Base-by-base conservation (phyloP, 2,797 vertebrate species). In the Malacoctenus gilli region DNA sequence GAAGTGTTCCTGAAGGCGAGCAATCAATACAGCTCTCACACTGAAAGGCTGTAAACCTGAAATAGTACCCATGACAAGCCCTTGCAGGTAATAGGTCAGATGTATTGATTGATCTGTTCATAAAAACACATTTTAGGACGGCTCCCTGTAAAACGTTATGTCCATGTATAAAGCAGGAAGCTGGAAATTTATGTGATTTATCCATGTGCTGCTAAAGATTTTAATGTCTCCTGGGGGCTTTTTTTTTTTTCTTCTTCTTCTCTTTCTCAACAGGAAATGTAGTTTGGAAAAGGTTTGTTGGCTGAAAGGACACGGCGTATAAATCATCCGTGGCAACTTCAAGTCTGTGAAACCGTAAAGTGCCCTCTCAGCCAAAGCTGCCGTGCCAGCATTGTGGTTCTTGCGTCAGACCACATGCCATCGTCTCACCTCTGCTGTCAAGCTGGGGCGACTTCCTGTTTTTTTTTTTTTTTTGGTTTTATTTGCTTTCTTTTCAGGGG, bases 41-140 rank as follows among this genome's bases (percentile, higher is more conserved):
- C 75, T 79, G 82, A 87, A 83, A 83, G 81, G 82, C 74, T 77
- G 79, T 87, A 86, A 88, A 88, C 72, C 82, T 87, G 85, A 87
- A 86, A 87, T 87, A 85, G 85, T 85, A 79, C 64, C 75, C 71
- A 32, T 85, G 85, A 87, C 86, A 85, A 86, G 85, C 74, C 76
- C 74, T 82, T 70, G 74, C 80, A 87, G 78, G 83, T 87, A 87
- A 84, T 80, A 80, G 87, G 83, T 89, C 87, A 86, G 80, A 68
- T 75, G 58, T 84, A 87, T 87, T 84, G 87, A 90, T 85, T 79
- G 74, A 87, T 84, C 63, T 74, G 51, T 83, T 88, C 83, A 89
- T 88, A 85, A 87, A 85, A 70, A 80, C 72, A 52, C 65, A 68
- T 83, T 86, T 84, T 75, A 58, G 72, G 77, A 79, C 4, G 18